phyloP scores from a whole-genome alignment of 2,113 vertebrate species.

The Isichthys henryi region DNA sequence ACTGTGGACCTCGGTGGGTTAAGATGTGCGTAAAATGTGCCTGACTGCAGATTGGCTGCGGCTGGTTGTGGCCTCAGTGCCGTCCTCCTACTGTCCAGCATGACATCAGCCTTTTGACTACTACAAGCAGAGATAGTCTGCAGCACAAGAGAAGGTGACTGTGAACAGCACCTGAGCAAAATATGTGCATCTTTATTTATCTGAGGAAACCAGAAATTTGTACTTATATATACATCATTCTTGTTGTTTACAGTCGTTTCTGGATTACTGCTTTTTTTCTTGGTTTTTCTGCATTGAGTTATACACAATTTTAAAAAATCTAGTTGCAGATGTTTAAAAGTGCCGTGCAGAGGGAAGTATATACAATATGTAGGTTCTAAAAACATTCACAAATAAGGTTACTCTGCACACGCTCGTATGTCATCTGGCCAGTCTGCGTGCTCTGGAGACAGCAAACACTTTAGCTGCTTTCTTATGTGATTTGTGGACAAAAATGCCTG shows the following conservation, averaged over 20 bases:
- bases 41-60: neutral
- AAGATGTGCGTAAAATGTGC: neutral
- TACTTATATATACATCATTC: neutral
- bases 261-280: too few relatives aligned
- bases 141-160: neutral
- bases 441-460: neutral
- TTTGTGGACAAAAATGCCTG: neutral
- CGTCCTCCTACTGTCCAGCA: constrained; percentile 59
- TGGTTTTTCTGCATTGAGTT: neutral
- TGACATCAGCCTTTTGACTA: constrained; percentile 42
- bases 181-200: neutral
- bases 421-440: neutral
- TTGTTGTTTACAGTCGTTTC: neutral
- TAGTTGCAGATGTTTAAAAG: neutral
- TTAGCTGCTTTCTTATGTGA: neutral
- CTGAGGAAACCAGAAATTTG: neutral
- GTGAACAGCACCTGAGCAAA: neutral
- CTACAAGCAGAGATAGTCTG: constrained; percentile 51
- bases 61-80: constrained; percentile 18
- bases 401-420: neutral
- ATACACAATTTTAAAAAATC: neutral
- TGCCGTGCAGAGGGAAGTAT: neutral
- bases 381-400: neutral
- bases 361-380: neutral
- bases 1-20: neutral